These are phyloP conservation scores for Caenorhabditis auriculariae DNA, from an alignment of 2,888 invertebrate genomes.

Conservation along the genomic window DNA sequence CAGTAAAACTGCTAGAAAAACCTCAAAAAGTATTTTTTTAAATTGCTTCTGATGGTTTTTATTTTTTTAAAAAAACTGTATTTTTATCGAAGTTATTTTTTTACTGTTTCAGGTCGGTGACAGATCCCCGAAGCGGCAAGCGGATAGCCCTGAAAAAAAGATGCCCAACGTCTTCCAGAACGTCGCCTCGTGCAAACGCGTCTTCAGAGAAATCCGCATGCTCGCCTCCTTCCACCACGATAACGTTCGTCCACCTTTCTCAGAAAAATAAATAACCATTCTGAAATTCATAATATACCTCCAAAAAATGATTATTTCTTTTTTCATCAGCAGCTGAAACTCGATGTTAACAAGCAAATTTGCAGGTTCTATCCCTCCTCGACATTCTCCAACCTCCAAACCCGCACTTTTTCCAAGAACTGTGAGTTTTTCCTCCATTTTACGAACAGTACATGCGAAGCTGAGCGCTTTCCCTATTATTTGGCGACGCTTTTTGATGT, in stretches of 20 bases:
- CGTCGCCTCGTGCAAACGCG: slow-evolving; percentile 95
- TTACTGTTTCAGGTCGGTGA: slow-evolving; percentile 86
- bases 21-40: too few relatives aligned
- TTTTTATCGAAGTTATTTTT: too few relatives aligned
- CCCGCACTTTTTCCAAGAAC: slow-evolving; percentile 99
- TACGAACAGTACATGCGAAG: too few relatives aligned
- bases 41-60: too few relatives aligned
- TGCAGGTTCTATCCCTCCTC: slow-evolving; percentile 92
- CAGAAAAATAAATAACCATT: slow-evolving; percentile 6
- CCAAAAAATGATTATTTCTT: too few relatives aligned
- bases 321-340: too few relatives aligned
- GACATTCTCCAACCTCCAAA: slow-evolving; percentile 98
- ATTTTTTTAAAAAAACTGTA: too few relatives aligned
- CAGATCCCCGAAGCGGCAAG: slow-evolving; percentile 96
- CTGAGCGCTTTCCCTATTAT: too few relatives aligned
- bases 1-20: neutral
- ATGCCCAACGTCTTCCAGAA: slow-evolving; percentile 99
- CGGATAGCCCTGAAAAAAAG: slow-evolving; percentile 97
- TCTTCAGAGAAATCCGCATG: slow-evolving; percentile 98
- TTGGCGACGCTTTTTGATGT: too few relatives aligned
- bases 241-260: slow-evolving; percentile 86
- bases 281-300: too few relatives aligned
- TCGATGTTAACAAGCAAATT: too few relatives aligned
- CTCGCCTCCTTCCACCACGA: slow-evolving; percentile 99
- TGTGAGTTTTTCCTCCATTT: slow-evolving; percentile 73